A percentile compares a stretch with the other conserved stretches of the same genome.
These are phyloP conservation scores for Borostomias antarcticus DNA, from an alignment of 2,797 vertebrate species.

Conservation along the genomic window DNA sequence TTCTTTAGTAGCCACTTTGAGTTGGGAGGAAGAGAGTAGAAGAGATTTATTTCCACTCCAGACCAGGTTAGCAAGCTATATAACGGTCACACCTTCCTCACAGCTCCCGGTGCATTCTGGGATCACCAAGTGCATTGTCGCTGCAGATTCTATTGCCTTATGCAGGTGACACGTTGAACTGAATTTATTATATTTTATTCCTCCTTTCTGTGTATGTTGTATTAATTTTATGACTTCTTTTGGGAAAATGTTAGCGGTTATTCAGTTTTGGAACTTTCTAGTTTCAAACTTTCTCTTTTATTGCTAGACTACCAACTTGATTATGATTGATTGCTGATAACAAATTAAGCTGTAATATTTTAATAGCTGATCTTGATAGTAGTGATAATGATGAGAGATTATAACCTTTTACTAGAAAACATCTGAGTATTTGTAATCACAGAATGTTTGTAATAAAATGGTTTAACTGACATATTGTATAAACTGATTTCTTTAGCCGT, in stretches of 20 bases:
- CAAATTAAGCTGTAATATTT: slow-evolving; percentile 73
- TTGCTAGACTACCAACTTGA: slow-evolving; percentile 63
- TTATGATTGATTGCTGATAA: slow-evolving; percentile 70
- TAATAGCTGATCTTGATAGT: slow-evolving; percentile 56
- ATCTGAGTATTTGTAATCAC: slow-evolving; percentile 78
- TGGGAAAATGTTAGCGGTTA: slow-evolving; percentile 60
- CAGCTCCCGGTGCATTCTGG: slow-evolving; percentile 36
- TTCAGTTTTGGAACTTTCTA: slow-evolving; percentile 70
- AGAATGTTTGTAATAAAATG: slow-evolving; percentile 84
- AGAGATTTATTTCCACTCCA: slow-evolving; percentile 56
- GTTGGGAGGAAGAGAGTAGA: slow-evolving; percentile 47
- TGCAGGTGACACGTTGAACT: slow-evolving; percentile 51
- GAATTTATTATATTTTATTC: slow-evolving; percentile 51
- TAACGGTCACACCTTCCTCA: slow-evolving; percentile 32
- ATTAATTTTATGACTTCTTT: slow-evolving; percentile 55
- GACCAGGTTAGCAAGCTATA: slow-evolving; percentile 46
- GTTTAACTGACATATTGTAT: slow-evolving; percentile 60
- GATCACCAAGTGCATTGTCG: slow-evolving; percentile 60
- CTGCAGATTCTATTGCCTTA: slow-evolving; percentile 40
- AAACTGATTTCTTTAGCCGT: not conserved
- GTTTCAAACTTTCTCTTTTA: slow-evolving; percentile 68
- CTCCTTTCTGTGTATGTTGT: slow-evolving; percentile 60
- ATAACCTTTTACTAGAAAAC: slow-evolving; percentile 66
- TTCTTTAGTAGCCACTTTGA: slow-evolving; percentile 34
- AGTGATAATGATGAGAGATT: slow-evolving; percentile 48